phyloP scores from a whole-genome alignment of 2,888 invertebrate genomes.

The Pteria penguin region DNA sequence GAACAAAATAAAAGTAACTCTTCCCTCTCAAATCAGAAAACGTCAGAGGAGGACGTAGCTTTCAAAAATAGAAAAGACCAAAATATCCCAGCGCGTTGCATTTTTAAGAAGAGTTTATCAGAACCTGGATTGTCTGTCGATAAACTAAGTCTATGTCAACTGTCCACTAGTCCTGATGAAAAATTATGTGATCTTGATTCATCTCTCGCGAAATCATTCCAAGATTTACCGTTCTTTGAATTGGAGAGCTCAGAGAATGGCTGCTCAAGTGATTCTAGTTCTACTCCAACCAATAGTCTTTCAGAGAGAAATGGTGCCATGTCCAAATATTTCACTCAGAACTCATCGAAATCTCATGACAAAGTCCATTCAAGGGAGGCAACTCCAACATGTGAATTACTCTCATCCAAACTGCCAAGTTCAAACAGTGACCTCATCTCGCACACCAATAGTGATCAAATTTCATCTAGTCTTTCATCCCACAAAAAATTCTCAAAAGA shows the following conservation, averaged over 20 bases:
- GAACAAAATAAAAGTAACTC: not conserved
- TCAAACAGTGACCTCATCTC: not conserved
- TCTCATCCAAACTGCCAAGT: not conserved
- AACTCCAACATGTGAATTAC: slow-evolving; percentile 3
- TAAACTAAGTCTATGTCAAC: slow-evolving; percentile 18
- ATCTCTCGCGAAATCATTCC: slow-evolving; percentile 23
- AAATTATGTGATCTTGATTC: slow-evolving; percentile 17
- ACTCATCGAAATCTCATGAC: not conserved
- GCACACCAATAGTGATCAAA: not conserved
- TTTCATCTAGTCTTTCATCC: not conserved
- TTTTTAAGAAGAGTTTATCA: slow-evolving; percentile 33
- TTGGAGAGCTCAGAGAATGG: slow-evolving; percentile 18
- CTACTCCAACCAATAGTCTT: slow-evolving; percentile 44
- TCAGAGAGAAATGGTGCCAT: slow-evolving; percentile 27
- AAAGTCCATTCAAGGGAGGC: not conserved
- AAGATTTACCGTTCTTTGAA: slow-evolving; percentile 6
- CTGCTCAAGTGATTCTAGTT: slow-evolving; percentile 27
- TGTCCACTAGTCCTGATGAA: slow-evolving; percentile 14
- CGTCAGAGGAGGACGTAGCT: not conserved
- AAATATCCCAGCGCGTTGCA: not conserved
- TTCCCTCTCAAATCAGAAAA: not conserved
- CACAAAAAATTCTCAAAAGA: not conserved
- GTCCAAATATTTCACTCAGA: not conserved
- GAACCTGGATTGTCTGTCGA: slow-evolving; percentile 27
- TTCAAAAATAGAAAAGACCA: no score